These are phyloP conservation scores for Parauchenoglanis ngamensis DNA, from an alignment of 2,797 vertebrate species.

Conservation along the genomic window DNA sequence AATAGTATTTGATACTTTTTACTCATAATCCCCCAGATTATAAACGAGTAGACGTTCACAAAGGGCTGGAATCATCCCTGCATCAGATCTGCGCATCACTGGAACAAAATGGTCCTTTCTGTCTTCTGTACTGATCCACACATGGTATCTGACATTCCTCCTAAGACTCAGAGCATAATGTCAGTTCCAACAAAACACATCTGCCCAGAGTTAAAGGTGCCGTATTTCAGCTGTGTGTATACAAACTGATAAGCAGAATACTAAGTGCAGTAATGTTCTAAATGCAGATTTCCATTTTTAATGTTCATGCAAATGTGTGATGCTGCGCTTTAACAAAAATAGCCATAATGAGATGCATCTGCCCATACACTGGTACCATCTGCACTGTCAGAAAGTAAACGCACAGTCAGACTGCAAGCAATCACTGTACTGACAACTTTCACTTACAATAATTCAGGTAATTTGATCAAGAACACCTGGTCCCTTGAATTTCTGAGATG, in stretches of 20 bases:
- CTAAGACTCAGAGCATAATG: not conserved
- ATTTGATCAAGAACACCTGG: slow-evolving; percentile 13
- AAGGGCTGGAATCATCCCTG: slow-evolving; percentile 38
- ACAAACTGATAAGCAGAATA: not conserved
- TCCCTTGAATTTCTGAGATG: slow-evolving; percentile 2
- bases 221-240: not conserved
- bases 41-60: slow-evolving; percentile 57
- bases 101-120: slow-evolving; percentile 27
- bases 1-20: slow-evolving; percentile 33
- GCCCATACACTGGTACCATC: slow-evolving; percentile 14
- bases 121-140: slow-evolving; percentile 15
- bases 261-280: slow-evolving; percentile 16
- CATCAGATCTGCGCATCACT: slow-evolving; percentile 2
- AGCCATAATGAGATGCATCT: slow-evolving; percentile 35
- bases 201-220: not conserved
- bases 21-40: slow-evolving; percentile 53
- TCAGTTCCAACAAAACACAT: slow-evolving; percentile 8
- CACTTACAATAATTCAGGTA: slow-evolving; percentile 22
- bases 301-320: slow-evolving; percentile 21
- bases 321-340: slow-evolving; percentile 26
- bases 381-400: slow-evolving; percentile 27
- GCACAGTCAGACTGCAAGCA: slow-evolving; percentile 26
- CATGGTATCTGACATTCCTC: not conserved
- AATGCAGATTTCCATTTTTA: slow-evolving; percentile 28
- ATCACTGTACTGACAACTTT: slow-evolving; percentile 16